Evolutionary conservation across 2,888 invertebrate species (phyloP).

Genomic region (Rosalia funebris): DNA sequence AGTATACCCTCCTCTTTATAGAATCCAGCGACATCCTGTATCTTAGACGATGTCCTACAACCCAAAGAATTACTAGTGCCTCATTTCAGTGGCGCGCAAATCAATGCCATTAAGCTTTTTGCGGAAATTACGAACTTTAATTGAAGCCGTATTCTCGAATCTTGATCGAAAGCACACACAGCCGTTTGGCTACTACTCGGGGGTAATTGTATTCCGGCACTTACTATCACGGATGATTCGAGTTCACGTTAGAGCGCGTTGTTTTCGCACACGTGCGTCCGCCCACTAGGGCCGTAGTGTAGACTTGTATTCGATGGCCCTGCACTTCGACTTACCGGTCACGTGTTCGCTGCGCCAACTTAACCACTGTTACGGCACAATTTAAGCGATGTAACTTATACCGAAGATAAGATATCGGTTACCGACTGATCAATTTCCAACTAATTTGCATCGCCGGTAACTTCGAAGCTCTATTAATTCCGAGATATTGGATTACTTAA

Average conservation of each 20-base stretch:
- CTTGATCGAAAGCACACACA: too few species aligned
- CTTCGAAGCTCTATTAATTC: conserved; percentile 18
- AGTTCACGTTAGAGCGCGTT: conserved; percentile 11
- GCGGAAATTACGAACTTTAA: too few species aligned
- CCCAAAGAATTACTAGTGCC: too few species aligned
- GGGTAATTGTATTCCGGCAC: conserved; percentile 24
- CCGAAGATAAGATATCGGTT: conserved; percentile 27
- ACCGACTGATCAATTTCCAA: conserved; percentile 20
- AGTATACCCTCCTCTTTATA: too few species aligned
- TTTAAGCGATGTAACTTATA: conserved; percentile 27
- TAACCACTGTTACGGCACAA: conserved; percentile 16
- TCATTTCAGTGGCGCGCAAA: too few species aligned
- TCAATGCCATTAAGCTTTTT: too few species aligned
- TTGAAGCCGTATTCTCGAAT: too few species aligned
- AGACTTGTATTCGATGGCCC: conserved; percentile 28
- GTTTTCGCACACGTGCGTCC: conserved; percentile 33
- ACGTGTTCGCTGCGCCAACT: conserved; percentile 24
- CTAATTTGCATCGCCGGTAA: conserved; percentile 10
- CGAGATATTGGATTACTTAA: conserved; percentile 4
- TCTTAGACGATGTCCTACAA: too few species aligned
- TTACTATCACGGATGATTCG: conserved; percentile 12
- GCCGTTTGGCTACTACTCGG: neutral
- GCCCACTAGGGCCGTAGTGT: conserved; percentile 9
- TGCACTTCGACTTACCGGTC: conserved; percentile 21
- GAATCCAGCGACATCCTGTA: too few species aligned